Percentiles rank a stretch among this genome's conserved stretches.
phyloP scores from a whole-genome alignment of 92 coral and sea anemone genomes.

The Bergia sp. region DNA sequence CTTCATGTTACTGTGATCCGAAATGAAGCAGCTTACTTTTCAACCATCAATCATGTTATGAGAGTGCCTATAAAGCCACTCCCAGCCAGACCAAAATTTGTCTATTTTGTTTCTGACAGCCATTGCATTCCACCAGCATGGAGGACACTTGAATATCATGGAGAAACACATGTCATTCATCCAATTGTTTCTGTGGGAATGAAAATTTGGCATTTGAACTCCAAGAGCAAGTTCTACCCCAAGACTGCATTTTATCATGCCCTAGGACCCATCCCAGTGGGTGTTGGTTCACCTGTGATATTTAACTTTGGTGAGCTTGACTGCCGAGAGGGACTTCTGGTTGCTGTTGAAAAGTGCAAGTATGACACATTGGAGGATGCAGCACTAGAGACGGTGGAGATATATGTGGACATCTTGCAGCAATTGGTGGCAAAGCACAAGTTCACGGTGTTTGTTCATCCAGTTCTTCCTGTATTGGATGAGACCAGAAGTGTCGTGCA shows the following conservation, averaged over 20 bases:
- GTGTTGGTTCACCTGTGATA: conserved; percentile 42
- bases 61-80: conserved; percentile 54
- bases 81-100: conserved; percentile 42
- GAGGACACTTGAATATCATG: conserved; percentile 41
- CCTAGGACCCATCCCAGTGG: conserved; percentile 43
- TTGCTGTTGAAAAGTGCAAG: conserved; percentile 60
- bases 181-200: conserved; percentile 58
- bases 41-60: conserved; percentile 53
- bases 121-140: conserved; percentile 64
- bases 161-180: conserved; percentile 51
- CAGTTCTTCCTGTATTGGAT: conserved; percentile 51
- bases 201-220: conserved; percentile 61
- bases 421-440: conserved; percentile 22
- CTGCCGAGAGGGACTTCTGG: conserved; percentile 58
- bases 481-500: conserved; percentile 48
- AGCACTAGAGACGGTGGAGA: conserved; percentile 31
- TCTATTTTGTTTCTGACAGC: conserved; percentile 63
- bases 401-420: conserved; percentile 37
- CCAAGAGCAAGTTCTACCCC: conserved; percentile 53
- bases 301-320: conserved; percentile 66
- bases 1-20: conserved; percentile 57
- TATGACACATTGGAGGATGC: conserved; percentile 59
- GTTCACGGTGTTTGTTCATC: conserved; percentile 53
- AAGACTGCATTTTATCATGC: conserved; percentile 54
- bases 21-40: conserved; percentile 65